phyloP scores from a whole-genome alignment of 2,888 invertebrate species.

The Melinaea menophilus region DNA sequence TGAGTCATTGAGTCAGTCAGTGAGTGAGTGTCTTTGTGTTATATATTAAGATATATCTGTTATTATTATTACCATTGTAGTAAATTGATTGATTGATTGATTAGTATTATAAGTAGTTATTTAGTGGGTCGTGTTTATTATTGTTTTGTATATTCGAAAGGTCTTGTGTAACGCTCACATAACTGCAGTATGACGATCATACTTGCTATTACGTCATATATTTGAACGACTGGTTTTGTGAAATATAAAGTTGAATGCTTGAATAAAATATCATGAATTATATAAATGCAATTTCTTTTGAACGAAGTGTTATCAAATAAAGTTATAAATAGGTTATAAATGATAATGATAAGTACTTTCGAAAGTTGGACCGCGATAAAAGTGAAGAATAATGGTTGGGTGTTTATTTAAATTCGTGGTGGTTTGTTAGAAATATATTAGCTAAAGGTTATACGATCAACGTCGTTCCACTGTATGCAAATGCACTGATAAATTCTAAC shows the following conservation, averaged over 20 bases:
- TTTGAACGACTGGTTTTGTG: neutral
- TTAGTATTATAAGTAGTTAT: no score
- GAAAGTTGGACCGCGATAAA: neutral
- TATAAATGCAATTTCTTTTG: no score
- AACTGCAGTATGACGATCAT: slow-evolving; percentile 34
- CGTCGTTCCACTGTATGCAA: neutral
- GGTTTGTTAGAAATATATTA: slow-evolving; percentile 1
- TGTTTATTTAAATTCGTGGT: neutral
- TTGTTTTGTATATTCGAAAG: slow-evolving; percentile 29
- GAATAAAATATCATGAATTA: no score
- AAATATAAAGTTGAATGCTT: no score
- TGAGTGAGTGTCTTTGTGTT: no score
- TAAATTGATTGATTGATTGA: no score
- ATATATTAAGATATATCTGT: no score
- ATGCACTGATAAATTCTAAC: neutral
- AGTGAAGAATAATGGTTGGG: neutral
- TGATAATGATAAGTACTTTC: no score
- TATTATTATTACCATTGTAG: no score
- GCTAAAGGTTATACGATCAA: slow-evolving; percentile 5
- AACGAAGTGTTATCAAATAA: no score
- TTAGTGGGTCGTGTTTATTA: slow-evolving; percentile 17
- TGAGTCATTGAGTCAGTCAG: no score
- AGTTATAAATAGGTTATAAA: no score
- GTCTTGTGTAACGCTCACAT: slow-evolving; percentile 38
- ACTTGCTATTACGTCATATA: slow-evolving; percentile 34